Evolutionary conservation across 2,797 vertebrate genomes (phyloP).

Genomic region (Odontamblyopus lacepedii): DNA sequence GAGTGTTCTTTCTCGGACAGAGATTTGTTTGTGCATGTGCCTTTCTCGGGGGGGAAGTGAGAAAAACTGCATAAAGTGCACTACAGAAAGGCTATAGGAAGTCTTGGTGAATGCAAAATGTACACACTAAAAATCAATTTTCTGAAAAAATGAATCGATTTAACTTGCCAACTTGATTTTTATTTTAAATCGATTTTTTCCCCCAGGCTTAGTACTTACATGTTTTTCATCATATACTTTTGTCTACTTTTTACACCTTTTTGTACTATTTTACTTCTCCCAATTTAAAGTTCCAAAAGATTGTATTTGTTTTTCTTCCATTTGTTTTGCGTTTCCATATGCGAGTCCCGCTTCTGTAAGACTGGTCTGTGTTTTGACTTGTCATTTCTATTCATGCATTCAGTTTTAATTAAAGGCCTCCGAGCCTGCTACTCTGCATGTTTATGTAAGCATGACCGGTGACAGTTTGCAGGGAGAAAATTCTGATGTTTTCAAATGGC

Average conservation of each 20-base stretch:
- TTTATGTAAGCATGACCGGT: conserved; percentile 30
- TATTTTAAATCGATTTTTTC: too few relatives aligned
- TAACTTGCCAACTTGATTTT: too few relatives aligned
- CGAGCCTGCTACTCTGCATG: conserved; percentile 31
- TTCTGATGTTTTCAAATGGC: conserved; percentile 22
- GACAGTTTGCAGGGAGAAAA: conserved; percentile 20
- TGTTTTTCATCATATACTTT: not conserved
- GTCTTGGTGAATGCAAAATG: too few relatives aligned
- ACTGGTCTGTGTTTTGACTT: conserved; percentile 36
- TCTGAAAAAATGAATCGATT: too few relatives aligned
- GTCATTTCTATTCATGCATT: conserved; percentile 68
- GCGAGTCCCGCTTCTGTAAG: not conserved
- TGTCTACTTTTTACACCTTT: not conserved
- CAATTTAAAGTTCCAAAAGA: not conserved
- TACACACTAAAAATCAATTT: too few relatives aligned
- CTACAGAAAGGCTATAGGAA: too few relatives aligned
- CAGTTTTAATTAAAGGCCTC: conserved; percentile 65
- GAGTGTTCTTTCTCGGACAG: too few relatives aligned
- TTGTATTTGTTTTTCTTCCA: not conserved
- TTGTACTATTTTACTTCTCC: not conserved
- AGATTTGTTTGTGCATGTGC: too few relatives aligned
- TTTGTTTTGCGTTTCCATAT: not conserved
- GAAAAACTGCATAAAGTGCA: too few relatives aligned
- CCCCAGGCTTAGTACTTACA: too few relatives aligned
- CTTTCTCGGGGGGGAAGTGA: too few relatives aligned